Evolutionary conservation across 2,113 vertebrate species (phyloP).

Genomic region (Lepus europaeus): DNA sequence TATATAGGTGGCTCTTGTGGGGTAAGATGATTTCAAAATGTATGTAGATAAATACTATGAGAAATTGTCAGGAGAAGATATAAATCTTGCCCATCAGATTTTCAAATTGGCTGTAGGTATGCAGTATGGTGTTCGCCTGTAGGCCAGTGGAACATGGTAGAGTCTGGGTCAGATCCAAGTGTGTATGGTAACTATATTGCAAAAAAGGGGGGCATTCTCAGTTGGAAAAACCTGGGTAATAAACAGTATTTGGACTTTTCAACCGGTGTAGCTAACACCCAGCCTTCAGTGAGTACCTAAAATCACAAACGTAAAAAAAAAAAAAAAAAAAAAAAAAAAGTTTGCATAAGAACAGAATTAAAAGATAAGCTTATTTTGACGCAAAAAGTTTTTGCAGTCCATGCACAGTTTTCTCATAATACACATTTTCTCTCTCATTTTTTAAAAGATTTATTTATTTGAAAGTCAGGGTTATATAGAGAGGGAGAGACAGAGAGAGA

Average conservation of each 20-base stretch:
- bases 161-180: not conserved
- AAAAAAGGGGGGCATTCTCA: not conserved
- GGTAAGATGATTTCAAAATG: not conserved
- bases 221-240: conserved; percentile 22
- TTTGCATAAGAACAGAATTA: too few species aligned
- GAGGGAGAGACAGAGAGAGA: too few species aligned
- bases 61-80: not conserved
- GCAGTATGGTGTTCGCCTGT: not conserved
- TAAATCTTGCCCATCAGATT: not conserved
- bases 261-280: not conserved
- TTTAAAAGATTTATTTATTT: too few species aligned
- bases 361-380: too few species aligned
- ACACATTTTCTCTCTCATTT: too few species aligned
- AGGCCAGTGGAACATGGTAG: not conserved
- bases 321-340: too few species aligned
- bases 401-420: too few species aligned
- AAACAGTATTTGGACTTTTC: not conserved
- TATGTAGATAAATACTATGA: conserved; percentile 21
- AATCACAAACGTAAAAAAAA: too few species aligned
- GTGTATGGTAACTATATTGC: not conserved
- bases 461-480: too few species aligned
- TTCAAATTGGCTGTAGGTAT: conserved; percentile 50
- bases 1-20: not conserved
- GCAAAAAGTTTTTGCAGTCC: too few species aligned
- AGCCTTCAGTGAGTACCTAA: not conserved